Conservation (phyloP, 1,140 invertebrate genomes). For the Melanaphis sacchari region DNA sequence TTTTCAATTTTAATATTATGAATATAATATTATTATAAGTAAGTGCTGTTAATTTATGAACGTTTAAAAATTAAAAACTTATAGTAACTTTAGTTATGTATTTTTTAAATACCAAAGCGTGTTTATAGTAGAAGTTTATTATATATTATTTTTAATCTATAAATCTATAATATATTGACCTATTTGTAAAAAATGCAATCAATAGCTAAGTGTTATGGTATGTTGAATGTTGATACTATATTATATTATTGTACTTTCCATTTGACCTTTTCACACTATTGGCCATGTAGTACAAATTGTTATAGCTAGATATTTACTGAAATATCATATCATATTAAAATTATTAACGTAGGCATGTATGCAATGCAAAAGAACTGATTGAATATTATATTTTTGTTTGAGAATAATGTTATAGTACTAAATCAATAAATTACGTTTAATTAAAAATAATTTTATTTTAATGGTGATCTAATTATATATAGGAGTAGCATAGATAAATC, state of each 20-base stretch:
- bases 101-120: neutral
- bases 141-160: neutral
- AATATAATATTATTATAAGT: neutral
- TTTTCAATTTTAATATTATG: neutral
- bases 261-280: conserved; percentile 29
- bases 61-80: neutral
- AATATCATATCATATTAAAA: neutral
- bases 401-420: neutral
- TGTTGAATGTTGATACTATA: no score
- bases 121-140: neutral
- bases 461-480: neutral
- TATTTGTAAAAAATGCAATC: conserved; percentile 1
- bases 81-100: neutral
- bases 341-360: neutral
- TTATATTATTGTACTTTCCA: conserved; percentile 20
- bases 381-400: neutral
- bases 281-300: neutral
- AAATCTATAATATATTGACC: neutral
- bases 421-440: no score
- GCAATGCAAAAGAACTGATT: neutral
- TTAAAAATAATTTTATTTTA: no score
- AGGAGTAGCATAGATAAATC: neutral
- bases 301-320: neutral
- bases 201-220: neutral
- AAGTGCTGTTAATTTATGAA: neutral